These are phyloP conservation scores for Antrozous pallidus DNA, from an alignment of 2,797 vertebrate genomes.

Conservation along the genomic window DNA sequence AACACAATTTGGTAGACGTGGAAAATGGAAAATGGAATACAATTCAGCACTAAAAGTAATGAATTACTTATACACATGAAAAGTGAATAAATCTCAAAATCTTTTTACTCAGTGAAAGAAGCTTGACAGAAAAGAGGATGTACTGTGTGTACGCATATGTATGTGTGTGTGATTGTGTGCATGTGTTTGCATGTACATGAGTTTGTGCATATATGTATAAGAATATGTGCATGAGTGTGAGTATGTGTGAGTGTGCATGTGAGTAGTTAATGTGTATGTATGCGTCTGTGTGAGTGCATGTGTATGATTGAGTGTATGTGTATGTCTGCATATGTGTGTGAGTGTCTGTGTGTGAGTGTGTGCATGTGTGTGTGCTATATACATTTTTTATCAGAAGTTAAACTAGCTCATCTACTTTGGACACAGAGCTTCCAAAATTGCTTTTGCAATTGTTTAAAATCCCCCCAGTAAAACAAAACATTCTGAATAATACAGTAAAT, in stretches of 20 bases:
- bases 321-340: too few species aligned
- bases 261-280: too few species aligned
- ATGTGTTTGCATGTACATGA: too few species aligned
- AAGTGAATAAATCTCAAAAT: background rate
- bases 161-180: too few species aligned
- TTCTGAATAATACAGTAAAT: slow-evolving; percentile 40
- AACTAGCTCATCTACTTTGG: background rate
- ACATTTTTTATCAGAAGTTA: background rate
- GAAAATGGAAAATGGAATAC: background rate
- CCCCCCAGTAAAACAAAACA: background rate
- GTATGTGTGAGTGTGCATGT: too few species aligned
- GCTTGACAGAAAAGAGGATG: background rate
- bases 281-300: too few species aligned
- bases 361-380: too few species aligned
- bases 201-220: too few species aligned
- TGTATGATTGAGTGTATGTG: too few species aligned
- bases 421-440: background rate
- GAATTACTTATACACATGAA: background rate
- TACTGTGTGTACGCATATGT: background rate
- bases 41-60: background rate
- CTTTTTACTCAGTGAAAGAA: background rate
- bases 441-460: slow-evolving; percentile 11
- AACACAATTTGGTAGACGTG: background rate
- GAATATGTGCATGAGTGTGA: too few species aligned
- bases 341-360: too few species aligned